Base-by-base conservation (phyloP, 2,888 invertebrate genomes). In the Eudemis profundana region DNA sequence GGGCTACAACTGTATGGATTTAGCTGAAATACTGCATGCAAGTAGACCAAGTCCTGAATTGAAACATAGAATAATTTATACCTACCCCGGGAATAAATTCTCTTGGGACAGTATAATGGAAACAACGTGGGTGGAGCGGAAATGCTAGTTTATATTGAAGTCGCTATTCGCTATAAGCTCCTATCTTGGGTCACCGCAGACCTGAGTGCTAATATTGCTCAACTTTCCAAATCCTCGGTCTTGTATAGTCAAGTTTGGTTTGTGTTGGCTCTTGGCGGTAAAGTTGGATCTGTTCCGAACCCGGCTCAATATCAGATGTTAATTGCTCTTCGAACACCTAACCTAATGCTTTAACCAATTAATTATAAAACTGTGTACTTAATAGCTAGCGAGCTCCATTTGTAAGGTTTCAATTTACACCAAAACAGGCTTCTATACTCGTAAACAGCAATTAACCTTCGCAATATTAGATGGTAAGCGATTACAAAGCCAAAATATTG, bases 141-240 rank as follows among this genome's bases (percentile, higher is more conserved):
- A n/a, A n/a, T n/a, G n/a, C n/a, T n/a, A 23, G 5, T 23, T 5
- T 23, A 23, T 23, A 23, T 23, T 23, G 23, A 23, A 4, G 10
- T 10, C 17, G 14, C 1, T 0, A 0, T 8, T 19, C 63, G 47
- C 46, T 21, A 4, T 27, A 17, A 12, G 15, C 38, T 60, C 8
- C 7, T 0, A 2, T 10, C 46, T 60, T 60, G 40, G 29, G 27
- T 5, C 40, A 1, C 5, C 46, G 14, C 15, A n/a, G 14, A 7
- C 63, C 15, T 19, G 46, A 44, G 38, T 46, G 51, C 53, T 65
- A 65, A 65, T 65, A 65, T 65, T 60, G 65, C 65, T 29, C 59
- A 65, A 65, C 65, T 65, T 65, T 60, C 51, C 65, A 60, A 65
- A 65, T 65, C 65, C 65, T 49, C 65, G 60, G 65, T 65, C 51